A percentile compares a stretch with the other conserved stretches of the same genome.
phyloP scores from a whole-genome alignment of 2,797 vertebrate species.

The Antrozous pallidus region DNA sequence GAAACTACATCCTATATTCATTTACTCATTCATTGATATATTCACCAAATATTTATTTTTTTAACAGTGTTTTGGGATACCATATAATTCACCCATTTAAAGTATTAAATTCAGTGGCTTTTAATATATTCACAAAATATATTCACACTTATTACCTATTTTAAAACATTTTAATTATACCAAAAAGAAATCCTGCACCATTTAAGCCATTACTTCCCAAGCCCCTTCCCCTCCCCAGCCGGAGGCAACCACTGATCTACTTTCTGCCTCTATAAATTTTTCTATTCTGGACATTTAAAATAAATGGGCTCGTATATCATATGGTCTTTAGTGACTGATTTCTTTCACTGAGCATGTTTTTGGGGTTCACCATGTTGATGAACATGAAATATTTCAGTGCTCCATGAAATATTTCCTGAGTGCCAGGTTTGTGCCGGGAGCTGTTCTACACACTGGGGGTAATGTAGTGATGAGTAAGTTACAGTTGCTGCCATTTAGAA shows the following conservation, averaged over 20 bases:
- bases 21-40: neutral
- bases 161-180: neutral
- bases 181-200: neutral
- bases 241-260: neutral
- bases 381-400: neutral
- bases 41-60: constrained; percentile 21
- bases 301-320: neutral
- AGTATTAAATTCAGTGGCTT: neutral
- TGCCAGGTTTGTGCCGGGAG: neutral
- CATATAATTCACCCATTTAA: neutral
- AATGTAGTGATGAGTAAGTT: neutral
- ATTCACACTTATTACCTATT: neutral
- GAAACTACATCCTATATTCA: neutral
- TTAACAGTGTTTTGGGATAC: neutral
- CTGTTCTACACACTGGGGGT: neutral
- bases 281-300: neutral
- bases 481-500: neutral
- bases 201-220: neutral
- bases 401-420: neutral
- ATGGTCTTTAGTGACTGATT: neutral
- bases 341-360: neutral
- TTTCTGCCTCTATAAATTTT: neutral
- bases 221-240: neutral
- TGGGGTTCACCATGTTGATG: neutral
- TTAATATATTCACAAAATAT: neutral